Base-by-base conservation (phyloP, 2,113 vertebrate species). In the Sula dactylatra region DNA sequence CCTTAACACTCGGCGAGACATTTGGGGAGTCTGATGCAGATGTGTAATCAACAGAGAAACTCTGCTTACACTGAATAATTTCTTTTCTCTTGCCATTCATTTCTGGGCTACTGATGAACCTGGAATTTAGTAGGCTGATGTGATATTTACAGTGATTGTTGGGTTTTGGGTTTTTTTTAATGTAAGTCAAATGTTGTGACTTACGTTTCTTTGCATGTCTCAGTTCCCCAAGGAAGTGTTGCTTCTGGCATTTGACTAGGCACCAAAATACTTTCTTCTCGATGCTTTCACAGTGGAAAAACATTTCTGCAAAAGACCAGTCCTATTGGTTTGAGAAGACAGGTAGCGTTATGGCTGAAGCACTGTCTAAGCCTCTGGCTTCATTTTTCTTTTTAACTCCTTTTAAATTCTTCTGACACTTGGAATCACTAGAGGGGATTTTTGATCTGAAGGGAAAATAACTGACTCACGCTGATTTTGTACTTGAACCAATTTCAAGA, bases 1-100 rank as follows among this genome's bases (percentile, higher is more conserved):
- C 34, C 34, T 52, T 77, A 40, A 2, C 8, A 2, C 31, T 54
- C 0, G 1, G 45, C 3, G 38, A n/a, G 78, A n/a, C 1, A 0
- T 59, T 17, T 26, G 40, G 44, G 55, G 36, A 34, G 29, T 8
- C 24, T 11, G 31, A 7, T 11, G 49, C 27, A 73, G 79, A 29
- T 10, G 58, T 54, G 47, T 32, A 13, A 31, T 36, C 34, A 38
- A 4, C 27, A 55, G 34, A 52, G 29, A 40, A 61, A 27, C 45
- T 74, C 45, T 34, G 16, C 47, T 64, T n/a, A 7, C 20, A 9
- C 6, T 2, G 16, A 71, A 14, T 18, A 1, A 16, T 40, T 62
- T 59, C 2, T 38, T 59, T 81, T 44, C 29, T 79, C 36, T 6
- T 58, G 32, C 47, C 13, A 4, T 24, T 83, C 12, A 3, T 55